These are phyloP conservation scores for Drosophila anomalata DNA, from an alignment of 2,888 invertebrate genomes.

Conservation along the genomic window DNA sequence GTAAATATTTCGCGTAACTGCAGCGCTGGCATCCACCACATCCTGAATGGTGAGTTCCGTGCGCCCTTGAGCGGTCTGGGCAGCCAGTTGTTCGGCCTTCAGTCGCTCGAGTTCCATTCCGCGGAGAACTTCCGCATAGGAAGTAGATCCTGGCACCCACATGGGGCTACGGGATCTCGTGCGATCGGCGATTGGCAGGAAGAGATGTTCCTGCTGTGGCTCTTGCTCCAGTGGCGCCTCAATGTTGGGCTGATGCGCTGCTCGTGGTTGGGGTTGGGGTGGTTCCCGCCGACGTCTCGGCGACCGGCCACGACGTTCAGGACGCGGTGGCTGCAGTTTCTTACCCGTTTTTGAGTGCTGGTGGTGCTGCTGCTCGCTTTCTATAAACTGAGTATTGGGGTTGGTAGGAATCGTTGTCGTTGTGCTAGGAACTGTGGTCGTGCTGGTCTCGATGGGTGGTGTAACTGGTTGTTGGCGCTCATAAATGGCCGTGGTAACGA, in stretches of 20 bases:
- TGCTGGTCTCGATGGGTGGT: slow-evolving; percentile 41
- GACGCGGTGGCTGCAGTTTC: slow-evolving; percentile 60
- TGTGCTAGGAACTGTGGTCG: slow-evolving; percentile 23
- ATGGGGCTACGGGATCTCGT: slow-evolving; percentile 89
- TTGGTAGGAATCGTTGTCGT: slow-evolving; percentile 23
- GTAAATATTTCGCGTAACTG: slow-evolving; percentile 40
- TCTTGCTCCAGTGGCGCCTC: slow-evolving; percentile 37
- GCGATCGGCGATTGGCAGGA: slow-evolving; percentile 75
- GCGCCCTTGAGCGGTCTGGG: slow-evolving; percentile 54
- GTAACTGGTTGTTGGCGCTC: slow-evolving; percentile 47
- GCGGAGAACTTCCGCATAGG: slow-evolving; percentile 92
- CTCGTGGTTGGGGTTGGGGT: slow-evolving; percentile 3
- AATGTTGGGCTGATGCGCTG: slow-evolving; percentile 11
- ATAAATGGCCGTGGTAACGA: slow-evolving; percentile 37
- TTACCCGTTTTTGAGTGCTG: slow-evolving; percentile 48
- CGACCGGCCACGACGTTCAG: slow-evolving; percentile 77
- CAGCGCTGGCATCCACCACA: slow-evolving; percentile 65
- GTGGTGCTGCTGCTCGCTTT: slow-evolving; percentile 57
- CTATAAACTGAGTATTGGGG: slow-evolving; percentile 57
- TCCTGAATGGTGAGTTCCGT: slow-evolving; percentile 68
- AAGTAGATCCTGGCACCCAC: slow-evolving; percentile 89
- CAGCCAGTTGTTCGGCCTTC: slow-evolving; percentile 59
- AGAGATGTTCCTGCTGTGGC: slow-evolving; percentile 55
- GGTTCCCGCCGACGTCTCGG: slow-evolving; percentile 72
- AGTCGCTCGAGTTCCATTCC: slow-evolving; percentile 85